Percentiles rank a stretch among this genome's conserved stretches.
Evolutionary conservation across 2,797 vertebrate species (phyloP).

Genomic region (Crenichthys baileyi): DNA sequence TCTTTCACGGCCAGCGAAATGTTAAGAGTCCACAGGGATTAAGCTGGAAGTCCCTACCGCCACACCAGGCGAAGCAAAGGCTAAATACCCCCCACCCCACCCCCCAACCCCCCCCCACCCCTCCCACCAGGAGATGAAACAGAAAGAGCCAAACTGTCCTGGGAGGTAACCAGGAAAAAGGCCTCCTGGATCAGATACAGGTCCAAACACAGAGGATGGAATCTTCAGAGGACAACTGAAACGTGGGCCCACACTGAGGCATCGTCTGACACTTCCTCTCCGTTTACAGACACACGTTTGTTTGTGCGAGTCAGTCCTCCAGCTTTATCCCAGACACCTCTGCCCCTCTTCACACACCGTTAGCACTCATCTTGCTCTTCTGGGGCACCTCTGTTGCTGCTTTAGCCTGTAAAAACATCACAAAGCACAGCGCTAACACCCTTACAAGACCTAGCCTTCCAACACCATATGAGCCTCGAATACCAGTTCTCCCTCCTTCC

Average conservation of each 20-base stretch:
- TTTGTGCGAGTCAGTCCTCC: background rate
- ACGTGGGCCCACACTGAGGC: background rate
- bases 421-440: background rate
- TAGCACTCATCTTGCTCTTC: constrained; percentile 84
- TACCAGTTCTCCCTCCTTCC: too few species aligned
- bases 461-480: too few species aligned
- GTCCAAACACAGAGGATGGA: background rate
- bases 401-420: constrained; percentile 67
- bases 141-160: background rate
- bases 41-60: constrained; percentile 45
- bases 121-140: background rate
- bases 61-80: constrained; percentile 9
- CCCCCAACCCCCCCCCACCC: too few species aligned
- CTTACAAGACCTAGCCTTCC: too few species aligned
- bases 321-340: constrained; percentile 12
- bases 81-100: too few species aligned
- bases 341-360: constrained; percentile 72
- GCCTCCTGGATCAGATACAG: constrained; percentile 1
- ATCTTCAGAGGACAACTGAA: constrained; percentile 6
- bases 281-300: background rate
- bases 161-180: background rate
- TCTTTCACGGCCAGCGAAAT: constrained; percentile 14
- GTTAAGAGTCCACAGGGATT: constrained; percentile 7
- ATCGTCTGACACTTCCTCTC: background rate
- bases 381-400: constrained; percentile 78